Conservation (phyloP, 2,888 invertebrate genomes). For the Caenorhabditis zanzibari region DNA sequence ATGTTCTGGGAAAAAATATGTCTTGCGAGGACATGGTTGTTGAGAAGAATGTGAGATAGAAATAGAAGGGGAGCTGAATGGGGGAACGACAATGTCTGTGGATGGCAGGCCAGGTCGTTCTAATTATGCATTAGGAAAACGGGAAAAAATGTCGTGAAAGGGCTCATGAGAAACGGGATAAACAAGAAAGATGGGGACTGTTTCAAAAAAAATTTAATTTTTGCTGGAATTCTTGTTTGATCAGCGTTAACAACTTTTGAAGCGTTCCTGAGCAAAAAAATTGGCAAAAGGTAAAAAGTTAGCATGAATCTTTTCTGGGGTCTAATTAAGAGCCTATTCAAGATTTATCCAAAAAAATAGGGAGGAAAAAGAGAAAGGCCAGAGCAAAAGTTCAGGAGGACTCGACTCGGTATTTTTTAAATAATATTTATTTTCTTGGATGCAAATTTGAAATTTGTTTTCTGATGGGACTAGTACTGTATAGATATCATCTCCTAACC, state of each 20-base stretch:
- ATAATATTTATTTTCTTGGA: too few relatives aligned
- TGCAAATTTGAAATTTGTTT: too few relatives aligned
- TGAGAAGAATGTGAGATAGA: neutral
- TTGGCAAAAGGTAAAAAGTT: neutral
- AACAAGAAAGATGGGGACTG: too few relatives aligned
- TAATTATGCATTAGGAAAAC: conserved; percentile 59
- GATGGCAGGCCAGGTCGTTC: conserved; percentile 65
- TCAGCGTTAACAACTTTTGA: too few relatives aligned
- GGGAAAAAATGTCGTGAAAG: conserved; percentile 1
- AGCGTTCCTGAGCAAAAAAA: conserved; percentile 7
- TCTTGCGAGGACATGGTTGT: conserved; percentile 21
- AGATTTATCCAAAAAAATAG: neutral
- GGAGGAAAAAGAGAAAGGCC: conserved; percentile 8
- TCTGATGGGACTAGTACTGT: too few relatives aligned
- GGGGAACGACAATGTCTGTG: conserved; percentile 48
- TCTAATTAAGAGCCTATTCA: conserved; percentile 51
- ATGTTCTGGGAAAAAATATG: conserved; percentile 50
- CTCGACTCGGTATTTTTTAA: too few relatives aligned
- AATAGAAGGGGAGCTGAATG: neutral
- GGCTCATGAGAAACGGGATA: neutral
- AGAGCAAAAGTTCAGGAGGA: conserved; percentile 37
- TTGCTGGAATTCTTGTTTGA: too few relatives aligned
- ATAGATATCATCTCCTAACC: too few relatives aligned
- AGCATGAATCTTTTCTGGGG: neutral
- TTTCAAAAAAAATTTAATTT: too few relatives aligned